Evolutionary conservation across 1,140 invertebrate genomes (phyloP).

Genomic region (Drosophila pseudoobscura): DNA sequence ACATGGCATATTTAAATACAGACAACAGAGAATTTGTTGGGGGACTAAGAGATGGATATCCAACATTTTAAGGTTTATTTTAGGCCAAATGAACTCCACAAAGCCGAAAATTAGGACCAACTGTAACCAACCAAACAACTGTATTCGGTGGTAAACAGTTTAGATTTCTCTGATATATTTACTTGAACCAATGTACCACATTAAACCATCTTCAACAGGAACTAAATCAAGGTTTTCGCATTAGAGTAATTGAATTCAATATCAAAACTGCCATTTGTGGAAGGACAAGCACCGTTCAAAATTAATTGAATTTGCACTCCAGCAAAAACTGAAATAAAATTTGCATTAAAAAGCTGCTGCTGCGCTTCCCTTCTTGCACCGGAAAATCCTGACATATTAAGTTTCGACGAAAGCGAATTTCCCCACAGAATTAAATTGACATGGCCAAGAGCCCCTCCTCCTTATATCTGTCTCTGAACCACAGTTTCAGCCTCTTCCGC

Average conservation of each 20-base stretch:
- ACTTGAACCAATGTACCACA: too few relatives aligned
- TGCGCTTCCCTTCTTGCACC: constrained; percentile 2
- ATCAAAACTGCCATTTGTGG: constrained; percentile 4
- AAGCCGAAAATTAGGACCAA: too few relatives aligned
- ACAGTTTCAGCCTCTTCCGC: constrained; percentile 12
- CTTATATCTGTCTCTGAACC: constrained; percentile 7
- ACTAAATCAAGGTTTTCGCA: constrained; percentile 8
- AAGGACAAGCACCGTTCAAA: constrained; percentile 25
- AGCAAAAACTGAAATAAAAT: constrained; percentile 26
- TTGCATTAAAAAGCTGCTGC: neutral
- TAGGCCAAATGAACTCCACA: too few relatives aligned
- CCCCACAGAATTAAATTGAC: constrained; percentile 43
- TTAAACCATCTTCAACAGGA: neutral
- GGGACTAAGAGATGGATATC: too few relatives aligned
- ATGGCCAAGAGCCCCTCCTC: constrained; percentile 16
- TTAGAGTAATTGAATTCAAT: constrained; percentile 33
- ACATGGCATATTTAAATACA: too few relatives aligned
- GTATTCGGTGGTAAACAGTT: too few relatives aligned
- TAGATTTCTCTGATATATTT: too few relatives aligned
- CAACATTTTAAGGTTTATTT: too few relatives aligned
- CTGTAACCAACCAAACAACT: too few relatives aligned
- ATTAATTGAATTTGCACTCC: constrained; percentile 57
- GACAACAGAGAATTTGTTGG: too few relatives aligned
- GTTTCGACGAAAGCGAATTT: constrained; percentile 46
- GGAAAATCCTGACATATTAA: constrained; percentile 38